Conservation (phyloP, 2,797 vertebrate species). For the Tapirus indicus region DNA sequence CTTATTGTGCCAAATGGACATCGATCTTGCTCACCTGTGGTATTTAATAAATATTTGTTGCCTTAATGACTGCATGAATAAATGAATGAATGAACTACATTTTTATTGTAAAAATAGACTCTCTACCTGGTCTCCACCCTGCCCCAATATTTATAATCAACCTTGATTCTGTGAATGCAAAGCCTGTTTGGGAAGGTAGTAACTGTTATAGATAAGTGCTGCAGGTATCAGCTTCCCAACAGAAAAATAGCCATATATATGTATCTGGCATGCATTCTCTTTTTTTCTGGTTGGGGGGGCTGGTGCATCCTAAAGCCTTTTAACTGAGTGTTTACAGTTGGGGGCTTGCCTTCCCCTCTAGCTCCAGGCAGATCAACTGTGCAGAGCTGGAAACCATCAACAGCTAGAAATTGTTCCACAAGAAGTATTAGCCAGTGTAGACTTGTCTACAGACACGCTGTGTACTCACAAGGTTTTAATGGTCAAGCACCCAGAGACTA, state of each 20-base stretch:
- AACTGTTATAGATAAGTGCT: neutral
- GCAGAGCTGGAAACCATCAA: neutral
- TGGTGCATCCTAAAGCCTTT: neutral
- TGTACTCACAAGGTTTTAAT: neutral
- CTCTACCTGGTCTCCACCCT: neutral
- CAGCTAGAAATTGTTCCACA: neutral
- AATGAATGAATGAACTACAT: neutral
- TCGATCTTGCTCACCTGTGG: neutral
- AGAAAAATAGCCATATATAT: neutral
- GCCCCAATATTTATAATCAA: neutral
- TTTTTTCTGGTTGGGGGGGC: rapidly evolving
- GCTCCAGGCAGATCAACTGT: neutral
- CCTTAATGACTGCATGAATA: neutral
- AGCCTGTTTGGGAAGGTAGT: neutral
- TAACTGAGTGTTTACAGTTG: neutral
- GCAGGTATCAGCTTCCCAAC: neutral
- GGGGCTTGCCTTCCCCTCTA: neutral
- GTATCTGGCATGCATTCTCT: neutral
- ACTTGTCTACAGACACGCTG: neutral
- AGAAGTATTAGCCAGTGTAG: neutral
- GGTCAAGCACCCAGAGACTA: neutral
- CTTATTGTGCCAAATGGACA: neutral
- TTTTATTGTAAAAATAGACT: neutral
- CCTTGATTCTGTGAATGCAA: neutral
- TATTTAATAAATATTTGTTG: neutral